These are phyloP conservation scores for Fundulus diaphanus DNA, from an alignment of 2,797 vertebrate species.

Conservation along the genomic window DNA sequence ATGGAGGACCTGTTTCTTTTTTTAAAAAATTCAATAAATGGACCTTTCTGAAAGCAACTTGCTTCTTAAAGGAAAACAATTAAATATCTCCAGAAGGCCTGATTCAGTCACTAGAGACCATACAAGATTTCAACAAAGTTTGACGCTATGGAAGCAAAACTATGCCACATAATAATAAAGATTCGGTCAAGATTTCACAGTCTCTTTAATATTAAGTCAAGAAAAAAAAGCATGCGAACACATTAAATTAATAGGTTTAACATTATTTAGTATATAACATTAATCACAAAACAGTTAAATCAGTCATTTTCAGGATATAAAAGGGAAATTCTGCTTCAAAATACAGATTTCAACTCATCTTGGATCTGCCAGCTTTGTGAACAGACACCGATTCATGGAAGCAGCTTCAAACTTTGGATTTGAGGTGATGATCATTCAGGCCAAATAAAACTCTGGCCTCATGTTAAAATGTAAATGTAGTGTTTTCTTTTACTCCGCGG, in stretches of 20 bases:
- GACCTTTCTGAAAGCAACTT: not conserved
- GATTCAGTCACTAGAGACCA: not conserved
- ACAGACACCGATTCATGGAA: constrained; percentile 54
- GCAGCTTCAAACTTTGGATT: constrained; percentile 46
- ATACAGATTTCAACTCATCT: constrained; percentile 27
- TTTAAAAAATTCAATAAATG: not conserved
- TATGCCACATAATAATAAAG: too few species aligned
- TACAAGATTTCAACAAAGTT: not conserved
- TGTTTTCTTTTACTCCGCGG: constrained; percentile 54
- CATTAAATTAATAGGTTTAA: not conserved
- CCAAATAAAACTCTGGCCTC: constrained; percentile 62
- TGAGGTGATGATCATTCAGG: constrained; percentile 51
- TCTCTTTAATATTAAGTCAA: not conserved
- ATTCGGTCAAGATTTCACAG: not conserved
- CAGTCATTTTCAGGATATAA: not conserved
- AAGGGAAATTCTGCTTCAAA: not conserved
- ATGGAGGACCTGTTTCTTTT: not conserved
- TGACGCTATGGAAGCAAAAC: not conserved
- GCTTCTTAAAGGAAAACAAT: not conserved
- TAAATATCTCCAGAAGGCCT: not conserved
- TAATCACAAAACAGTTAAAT: not conserved
- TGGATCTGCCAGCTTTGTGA: constrained; percentile 36
- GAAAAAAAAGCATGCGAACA: not conserved
- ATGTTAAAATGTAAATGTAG: constrained; percentile 57
- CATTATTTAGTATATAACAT: too few species aligned